A percentile compares a stretch with the other conserved stretches of the same genome.
These are phyloP conservation scores for Chlamydotis undulata DNA, from an alignment of 2,113 vertebrate species.

Conservation along the genomic window DNA sequence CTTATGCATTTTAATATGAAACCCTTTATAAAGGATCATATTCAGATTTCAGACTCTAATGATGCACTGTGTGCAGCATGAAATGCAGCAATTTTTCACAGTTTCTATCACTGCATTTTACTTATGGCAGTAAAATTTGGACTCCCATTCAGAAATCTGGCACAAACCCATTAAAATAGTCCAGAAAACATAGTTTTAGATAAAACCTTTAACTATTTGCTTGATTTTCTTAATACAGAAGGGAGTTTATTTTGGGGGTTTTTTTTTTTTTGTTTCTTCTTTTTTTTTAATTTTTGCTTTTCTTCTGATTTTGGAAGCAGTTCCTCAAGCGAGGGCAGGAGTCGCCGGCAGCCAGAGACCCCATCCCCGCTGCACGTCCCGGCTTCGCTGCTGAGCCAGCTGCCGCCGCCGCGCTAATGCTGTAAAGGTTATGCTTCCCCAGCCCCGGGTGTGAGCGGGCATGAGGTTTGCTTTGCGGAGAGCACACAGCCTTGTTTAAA, in stretches of 20 bases:
- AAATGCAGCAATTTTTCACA: background rate
- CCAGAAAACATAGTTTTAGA: background rate
- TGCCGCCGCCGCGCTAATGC: background rate
- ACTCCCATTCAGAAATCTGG: background rate
- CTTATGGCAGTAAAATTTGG: fast-evolving
- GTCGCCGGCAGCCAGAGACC: background rate
- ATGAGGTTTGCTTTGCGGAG: background rate
- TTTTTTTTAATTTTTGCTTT: too few relatives aligned
- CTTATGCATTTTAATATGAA: background rate
- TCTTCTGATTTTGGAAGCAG: background rate
- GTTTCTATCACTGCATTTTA: background rate
- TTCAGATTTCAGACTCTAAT: background rate
- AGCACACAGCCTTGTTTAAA: background rate
- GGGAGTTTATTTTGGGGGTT: fast-evolving
- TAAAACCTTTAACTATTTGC: background rate
- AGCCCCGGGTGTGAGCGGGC: background rate
- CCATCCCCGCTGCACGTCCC: background rate
- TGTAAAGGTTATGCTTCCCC: background rate
- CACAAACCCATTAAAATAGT: background rate
- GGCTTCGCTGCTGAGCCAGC: background rate
- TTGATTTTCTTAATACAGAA: background rate
- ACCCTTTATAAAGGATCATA: background rate
- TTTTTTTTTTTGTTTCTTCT: too few relatives aligned
- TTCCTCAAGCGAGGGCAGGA: background rate
- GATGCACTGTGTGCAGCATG: background rate